Evolutionary conservation across 2,113 vertebrate species (phyloP).

Genomic region (Falcunculus frontatus): DNA sequence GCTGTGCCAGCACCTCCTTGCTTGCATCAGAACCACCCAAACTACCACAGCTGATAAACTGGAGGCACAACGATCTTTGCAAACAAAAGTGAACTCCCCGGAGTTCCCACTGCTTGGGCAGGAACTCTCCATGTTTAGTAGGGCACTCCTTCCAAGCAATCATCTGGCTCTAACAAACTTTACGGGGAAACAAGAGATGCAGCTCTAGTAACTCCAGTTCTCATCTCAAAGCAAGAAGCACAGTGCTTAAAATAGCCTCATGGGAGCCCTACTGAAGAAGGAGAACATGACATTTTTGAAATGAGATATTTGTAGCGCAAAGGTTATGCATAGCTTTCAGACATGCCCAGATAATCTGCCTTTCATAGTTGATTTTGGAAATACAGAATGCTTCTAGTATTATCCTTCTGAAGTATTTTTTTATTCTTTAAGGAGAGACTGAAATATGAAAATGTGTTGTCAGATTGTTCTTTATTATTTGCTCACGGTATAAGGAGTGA

Average conservation of each 20-base stretch:
- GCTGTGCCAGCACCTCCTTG: background rate
- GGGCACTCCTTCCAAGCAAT: background rate
- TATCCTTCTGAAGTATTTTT: background rate
- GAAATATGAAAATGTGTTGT: background rate
- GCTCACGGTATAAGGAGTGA: background rate
- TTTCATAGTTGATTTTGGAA: constrained; percentile 61
- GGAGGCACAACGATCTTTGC: accelerated
- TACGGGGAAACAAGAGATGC: constrained; percentile 10
- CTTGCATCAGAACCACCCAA: background rate
- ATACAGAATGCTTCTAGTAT: background rate
- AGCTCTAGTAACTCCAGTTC: constrained; percentile 19
- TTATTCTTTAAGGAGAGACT: background rate
- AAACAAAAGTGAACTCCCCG: background rate
- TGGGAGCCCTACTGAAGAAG: constrained; percentile 31
- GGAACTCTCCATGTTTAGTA: background rate
- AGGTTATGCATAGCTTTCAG: constrained; percentile 63
- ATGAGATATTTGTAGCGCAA: constrained; percentile 60
- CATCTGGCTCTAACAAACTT: background rate
- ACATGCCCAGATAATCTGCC: constrained; percentile 40
- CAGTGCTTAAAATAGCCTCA: constrained; percentile 56
- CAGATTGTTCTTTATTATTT: background rate
- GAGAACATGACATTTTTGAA: constrained; percentile 68
- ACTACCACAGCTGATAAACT: background rate
- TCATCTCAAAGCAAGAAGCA: constrained; percentile 18
- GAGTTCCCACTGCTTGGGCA: background rate